Evolutionary conservation across 2,888 invertebrate genomes (phyloP).

Genomic region (Andrena bicolor): DNA sequence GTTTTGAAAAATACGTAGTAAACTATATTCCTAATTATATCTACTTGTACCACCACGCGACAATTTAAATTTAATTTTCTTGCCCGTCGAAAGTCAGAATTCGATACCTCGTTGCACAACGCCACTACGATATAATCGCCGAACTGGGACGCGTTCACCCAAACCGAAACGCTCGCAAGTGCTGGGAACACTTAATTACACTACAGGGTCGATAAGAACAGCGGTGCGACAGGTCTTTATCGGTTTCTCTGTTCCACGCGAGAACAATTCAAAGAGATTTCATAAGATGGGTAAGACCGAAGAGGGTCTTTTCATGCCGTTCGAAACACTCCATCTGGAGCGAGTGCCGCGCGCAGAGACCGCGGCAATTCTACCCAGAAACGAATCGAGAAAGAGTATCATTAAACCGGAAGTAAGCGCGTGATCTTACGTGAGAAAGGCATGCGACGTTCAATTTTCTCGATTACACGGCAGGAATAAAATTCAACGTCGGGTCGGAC

Average conservation of each 20-base stretch:
- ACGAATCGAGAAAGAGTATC: not conserved
- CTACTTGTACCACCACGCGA: not conserved
- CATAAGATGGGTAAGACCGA: constrained; percentile 40
- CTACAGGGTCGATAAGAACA: constrained; percentile 18
- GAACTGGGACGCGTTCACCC: not conserved
- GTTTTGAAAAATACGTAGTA: no score
- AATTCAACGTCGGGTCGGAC: constrained; percentile 3
- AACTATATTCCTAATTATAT: not conserved
- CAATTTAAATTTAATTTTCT: not conserved
- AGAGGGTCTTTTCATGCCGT: constrained; percentile 21
- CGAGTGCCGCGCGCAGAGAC: constrained; percentile 3
- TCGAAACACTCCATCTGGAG: constrained; percentile 27
- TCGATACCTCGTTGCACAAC: not conserved
- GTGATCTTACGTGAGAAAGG: not conserved
- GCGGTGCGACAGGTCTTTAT: constrained; percentile 32
- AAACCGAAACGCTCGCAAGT: not conserved
- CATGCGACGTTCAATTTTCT: not conserved
- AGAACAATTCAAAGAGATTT: constrained; percentile 30
- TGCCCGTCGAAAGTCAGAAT: not conserved
- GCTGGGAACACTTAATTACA: constrained; percentile 5
- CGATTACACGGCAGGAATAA: not conserved
- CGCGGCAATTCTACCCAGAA: constrained; percentile 6
- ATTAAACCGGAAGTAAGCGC: not conserved
- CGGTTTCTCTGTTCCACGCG: constrained; percentile 24
- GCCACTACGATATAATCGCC: not conserved